phyloP scores from a whole-genome alignment of 2,888 invertebrate genomes.

The Drosophila merina region DNA sequence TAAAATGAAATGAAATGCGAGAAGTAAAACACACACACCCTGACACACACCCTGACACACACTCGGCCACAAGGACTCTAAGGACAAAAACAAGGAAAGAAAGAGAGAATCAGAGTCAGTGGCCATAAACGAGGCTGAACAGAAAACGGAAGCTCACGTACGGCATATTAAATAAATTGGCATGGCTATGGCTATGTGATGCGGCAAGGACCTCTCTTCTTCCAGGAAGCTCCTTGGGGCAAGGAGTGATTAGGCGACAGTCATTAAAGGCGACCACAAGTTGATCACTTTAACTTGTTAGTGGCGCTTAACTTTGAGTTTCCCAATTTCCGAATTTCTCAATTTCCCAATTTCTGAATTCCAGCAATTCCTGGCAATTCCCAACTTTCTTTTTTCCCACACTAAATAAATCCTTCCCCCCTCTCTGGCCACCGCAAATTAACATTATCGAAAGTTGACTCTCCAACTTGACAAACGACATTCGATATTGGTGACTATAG shows the following conservation, averaged over 20 bases:
- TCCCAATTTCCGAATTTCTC: slow-evolving; percentile 1
- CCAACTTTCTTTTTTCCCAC: background rate
- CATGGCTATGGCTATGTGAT: slow-evolving; percentile 58
- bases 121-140: slow-evolving; percentile 30
- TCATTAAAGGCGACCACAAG: slow-evolving; percentile 29
- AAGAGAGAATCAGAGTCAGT: slow-evolving; percentile 28
- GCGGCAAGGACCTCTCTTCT: slow-evolving; percentile 47
- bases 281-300: slow-evolving; percentile 30
- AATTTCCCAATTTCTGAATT: slow-evolving; percentile 3
- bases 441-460: slow-evolving; percentile 23
- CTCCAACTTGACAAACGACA: slow-evolving; percentile 12
- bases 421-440: slow-evolving; percentile 16
- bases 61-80: slow-evolving; percentile 3
- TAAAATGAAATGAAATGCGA: slow-evolving; percentile 57
- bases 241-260: slow-evolving; percentile 35
- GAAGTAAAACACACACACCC: slow-evolving; percentile 11
- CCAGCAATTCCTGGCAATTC: background rate
- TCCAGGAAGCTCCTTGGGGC: slow-evolving; percentile 9
- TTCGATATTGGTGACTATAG: slow-evolving; percentile 12
- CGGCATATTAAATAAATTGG: slow-evolving; percentile 76
- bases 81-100: slow-evolving; percentile 2
- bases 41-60: background rate
- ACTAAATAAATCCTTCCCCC: background rate
- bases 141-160: slow-evolving; percentile 66
- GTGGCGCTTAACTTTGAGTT: slow-evolving; percentile 7